phyloP scores from a whole-genome alignment of 2,888 invertebrate genomes.

The Sepiola atlantica region DNA sequence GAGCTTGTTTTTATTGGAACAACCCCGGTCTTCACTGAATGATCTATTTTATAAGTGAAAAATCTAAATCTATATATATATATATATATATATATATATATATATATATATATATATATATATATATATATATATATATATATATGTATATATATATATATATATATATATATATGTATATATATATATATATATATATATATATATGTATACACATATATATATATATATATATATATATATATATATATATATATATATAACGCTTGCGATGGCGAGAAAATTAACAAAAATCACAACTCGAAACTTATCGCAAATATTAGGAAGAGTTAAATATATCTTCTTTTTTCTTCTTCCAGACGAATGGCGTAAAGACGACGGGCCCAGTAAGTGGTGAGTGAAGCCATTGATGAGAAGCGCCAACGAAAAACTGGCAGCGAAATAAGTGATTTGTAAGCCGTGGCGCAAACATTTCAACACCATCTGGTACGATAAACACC shows the following conservation, averaged over 20 bases:
- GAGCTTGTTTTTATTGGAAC: no score
- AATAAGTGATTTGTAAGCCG: background rate
- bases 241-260: background rate
- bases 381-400: background rate
- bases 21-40: no score
- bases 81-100: background rate
- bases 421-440: background rate
- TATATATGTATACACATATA: background rate
- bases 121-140: background rate
- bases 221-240: background rate
- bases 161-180: background rate
- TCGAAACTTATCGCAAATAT: background rate
- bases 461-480: background rate
- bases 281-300: background rate
- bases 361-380: no score
- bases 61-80: no score
- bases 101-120: background rate
- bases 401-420: background rate
- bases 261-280: background rate
- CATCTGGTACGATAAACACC: background rate
- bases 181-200: constrained; percentile 25
- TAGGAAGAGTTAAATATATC: background rate
- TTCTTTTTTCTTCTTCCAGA: background rate
- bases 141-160: background rate
- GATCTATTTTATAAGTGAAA: no score